Evolutionary conservation across 2,113 vertebrate species (phyloP), one percentile per base, ranked within the genome.

Genomic region (Nothocercus nigrocapillus): DNA sequence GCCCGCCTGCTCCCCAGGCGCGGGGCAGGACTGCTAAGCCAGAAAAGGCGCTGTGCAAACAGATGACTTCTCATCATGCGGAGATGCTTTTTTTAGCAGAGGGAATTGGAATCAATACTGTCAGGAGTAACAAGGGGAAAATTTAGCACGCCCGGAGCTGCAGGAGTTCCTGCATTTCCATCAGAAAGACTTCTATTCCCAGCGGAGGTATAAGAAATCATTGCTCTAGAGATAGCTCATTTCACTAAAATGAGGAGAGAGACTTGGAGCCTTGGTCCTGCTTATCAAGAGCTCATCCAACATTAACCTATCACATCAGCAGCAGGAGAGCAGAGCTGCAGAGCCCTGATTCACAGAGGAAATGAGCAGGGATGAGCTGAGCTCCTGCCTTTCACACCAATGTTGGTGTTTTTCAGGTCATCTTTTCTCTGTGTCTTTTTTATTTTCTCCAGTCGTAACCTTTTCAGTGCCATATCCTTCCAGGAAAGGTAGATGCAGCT

Each of bases 321-420:
- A 2, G 6, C 45, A 49, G 36, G 34, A 34, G 75, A n/a, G 4
- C 15, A n/a, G 25, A 22, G 19, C 11, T 22, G 13, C 7, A 2
- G 0, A 38, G 45, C 15, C 45, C n/a, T 66, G 25, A 1, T 2
- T 16, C 62, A 28, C 40, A 22, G 76, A 66, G 30, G 47, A 22
- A 49, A 30, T 15, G 61, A 4, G 1, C 10, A 7, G 54, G 45
- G 13, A 30, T 4, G 18, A 75, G 40, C 66, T 8, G 0, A 3
- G 51, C 4, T 13, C 49, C n/a, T 45, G 77, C 45, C 45, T 49
- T 34, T 11, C 2, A 3, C 56, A 49, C 28, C 72, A 34, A 27
- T n/a, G 24, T 6, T 51, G 4, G 16, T 28, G 14, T 28, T 27
- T 59, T 73, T 36, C 59, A n/a, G n/a, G 22, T 53, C 19, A 20